These are phyloP conservation scores for Cyclophora albipunctata DNA, from an alignment of 2,888 invertebrate species.

Conservation along the genomic window DNA sequence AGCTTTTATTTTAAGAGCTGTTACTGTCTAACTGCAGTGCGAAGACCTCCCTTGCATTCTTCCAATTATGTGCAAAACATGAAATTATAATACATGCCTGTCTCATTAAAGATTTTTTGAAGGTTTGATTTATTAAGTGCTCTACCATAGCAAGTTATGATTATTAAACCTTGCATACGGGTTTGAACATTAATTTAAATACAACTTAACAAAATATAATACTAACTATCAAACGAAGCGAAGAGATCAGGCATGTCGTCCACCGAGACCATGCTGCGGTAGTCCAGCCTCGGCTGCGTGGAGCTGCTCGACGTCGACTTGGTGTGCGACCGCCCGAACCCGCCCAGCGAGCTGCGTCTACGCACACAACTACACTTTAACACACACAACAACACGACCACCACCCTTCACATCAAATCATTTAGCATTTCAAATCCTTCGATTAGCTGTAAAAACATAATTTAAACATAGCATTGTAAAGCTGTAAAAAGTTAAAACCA, in stretches of 20 bases:
- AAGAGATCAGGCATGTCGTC: conserved; percentile 97
- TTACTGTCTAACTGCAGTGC: no score
- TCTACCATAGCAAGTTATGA: no score
- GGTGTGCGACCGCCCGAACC: conserved; percentile 85
- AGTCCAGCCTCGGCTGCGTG: conserved; percentile 86
- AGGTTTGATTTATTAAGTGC: no score
- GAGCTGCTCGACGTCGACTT: conserved; percentile 77
- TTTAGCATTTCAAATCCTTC: background rate
- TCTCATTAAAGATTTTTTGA: no score
- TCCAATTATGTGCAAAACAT: no score
- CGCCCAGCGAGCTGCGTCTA: conserved; percentile 91
- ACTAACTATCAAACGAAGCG: conserved; percentile 95
- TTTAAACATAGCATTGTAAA: background rate
- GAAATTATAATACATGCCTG: no score
- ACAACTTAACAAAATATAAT: background rate
- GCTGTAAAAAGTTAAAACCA: conserved; percentile 1
- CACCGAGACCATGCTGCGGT: conserved; percentile 94
- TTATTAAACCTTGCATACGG: no score
- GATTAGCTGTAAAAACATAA: conserved; percentile 21
- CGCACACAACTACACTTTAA: conserved; percentile 19
- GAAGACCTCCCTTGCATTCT: no score
- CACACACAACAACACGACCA: conserved; percentile 2
- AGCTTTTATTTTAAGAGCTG: no score
- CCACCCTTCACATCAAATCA: no score
- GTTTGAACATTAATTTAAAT: no score